A percentile compares a stretch with the other conserved stretches of the same genome.
Evolutionary conservation across 2,888 invertebrate genomes (phyloP).

Genomic region (Oscheius sp.): DNA sequence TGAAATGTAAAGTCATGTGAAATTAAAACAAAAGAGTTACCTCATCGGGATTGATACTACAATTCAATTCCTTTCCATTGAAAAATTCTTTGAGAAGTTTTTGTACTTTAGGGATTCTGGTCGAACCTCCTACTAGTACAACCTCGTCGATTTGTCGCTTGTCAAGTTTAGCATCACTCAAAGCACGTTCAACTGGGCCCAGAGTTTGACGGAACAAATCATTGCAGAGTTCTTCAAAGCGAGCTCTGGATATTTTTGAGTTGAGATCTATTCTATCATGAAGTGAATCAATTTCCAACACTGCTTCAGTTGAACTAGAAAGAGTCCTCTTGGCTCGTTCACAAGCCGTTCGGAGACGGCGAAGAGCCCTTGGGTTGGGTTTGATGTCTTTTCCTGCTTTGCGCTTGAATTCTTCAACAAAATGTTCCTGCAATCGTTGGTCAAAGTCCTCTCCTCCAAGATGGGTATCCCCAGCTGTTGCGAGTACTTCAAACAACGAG

Average conservation of each 20-base stretch:
- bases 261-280: slow-evolving; percentile 95
- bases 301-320: slow-evolving; percentile 74
- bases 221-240: slow-evolving; percentile 94
- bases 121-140: slow-evolving; percentile 86
- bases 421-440: slow-evolving; percentile 70
- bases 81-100: slow-evolving; percentile 85
- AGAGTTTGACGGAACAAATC: slow-evolving; percentile 94
- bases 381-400: slow-evolving; percentile 85
- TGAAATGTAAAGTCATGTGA: too few relatives aligned
- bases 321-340: slow-evolving; percentile 77
- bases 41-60: slow-evolving; percentile 92
- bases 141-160: slow-evolving; percentile 75
- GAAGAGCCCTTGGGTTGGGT: slow-evolving; percentile 85
- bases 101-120: slow-evolving; percentile 96
- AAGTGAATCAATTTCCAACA: slow-evolving; percentile 90
- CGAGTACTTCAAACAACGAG: slow-evolving; percentile 52
- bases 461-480: slow-evolving; percentile 81
- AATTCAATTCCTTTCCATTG: slow-evolving; percentile 92
- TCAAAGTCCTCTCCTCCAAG: slow-evolving; percentile 63
- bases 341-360: slow-evolving; percentile 89
- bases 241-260: slow-evolving; percentile 90
- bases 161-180: slow-evolving; percentile 94
- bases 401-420: slow-evolving; percentile 72
- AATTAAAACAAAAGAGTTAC: too few relatives aligned
- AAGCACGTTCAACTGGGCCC: slow-evolving; percentile 94